These are phyloP conservation scores for Acrossocheilus wenchowensis DNA, from an alignment of 2,797 vertebrate genomes.

Conservation along the genomic window DNA sequence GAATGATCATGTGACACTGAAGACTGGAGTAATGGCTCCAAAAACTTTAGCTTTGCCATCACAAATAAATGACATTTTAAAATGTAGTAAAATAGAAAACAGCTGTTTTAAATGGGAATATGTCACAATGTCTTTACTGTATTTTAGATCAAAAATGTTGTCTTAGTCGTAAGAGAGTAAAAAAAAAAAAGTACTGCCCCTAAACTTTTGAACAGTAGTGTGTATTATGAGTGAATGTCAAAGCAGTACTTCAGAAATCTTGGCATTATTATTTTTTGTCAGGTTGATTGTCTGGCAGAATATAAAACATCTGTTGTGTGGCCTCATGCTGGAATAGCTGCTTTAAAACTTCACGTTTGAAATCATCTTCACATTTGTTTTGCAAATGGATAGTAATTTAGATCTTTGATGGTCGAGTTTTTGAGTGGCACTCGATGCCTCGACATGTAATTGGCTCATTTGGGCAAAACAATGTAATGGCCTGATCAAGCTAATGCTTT, in stretches of 20 bases:
- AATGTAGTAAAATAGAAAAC: neutral
- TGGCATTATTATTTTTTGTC: neutral
- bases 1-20: neutral
- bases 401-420: conserved; percentile 20
- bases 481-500: conserved; percentile 47
- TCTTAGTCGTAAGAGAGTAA: neutral
- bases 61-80: neutral
- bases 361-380: conserved; percentile 21
- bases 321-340: conserved; percentile 7
- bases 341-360: neutral
- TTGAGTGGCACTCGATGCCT: conserved; percentile 44
- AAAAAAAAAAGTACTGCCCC: no score
- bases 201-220: neutral
- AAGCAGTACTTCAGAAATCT: neutral
- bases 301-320: conserved; percentile 1
- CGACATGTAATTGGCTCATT: conserved; percentile 47
- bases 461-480: conserved; percentile 44
- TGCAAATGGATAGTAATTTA: conserved; percentile 13
- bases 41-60: neutral
- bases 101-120: neutral
- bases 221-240: neutral
- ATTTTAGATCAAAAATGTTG: neutral
- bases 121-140: neutral
- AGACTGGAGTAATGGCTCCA: neutral
- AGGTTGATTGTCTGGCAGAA: neutral